Percentiles rank a stretch among this genome's conserved stretches.
Conservation (phyloP, 1,140 invertebrate genomes). For the Pemphigus obesinymphae region DNA sequence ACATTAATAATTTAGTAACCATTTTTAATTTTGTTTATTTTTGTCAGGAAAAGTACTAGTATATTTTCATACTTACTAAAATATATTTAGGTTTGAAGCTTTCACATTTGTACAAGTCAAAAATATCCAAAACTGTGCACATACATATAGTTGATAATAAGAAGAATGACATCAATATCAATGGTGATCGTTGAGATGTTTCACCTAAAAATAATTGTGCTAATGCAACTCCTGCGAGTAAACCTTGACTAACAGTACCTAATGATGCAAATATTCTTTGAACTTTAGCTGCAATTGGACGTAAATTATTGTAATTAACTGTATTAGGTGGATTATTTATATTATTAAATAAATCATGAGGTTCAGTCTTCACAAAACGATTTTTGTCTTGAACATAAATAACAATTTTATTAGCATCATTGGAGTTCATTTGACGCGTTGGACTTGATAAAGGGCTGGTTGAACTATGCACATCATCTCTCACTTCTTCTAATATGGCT, state of each 20-base stretch:
- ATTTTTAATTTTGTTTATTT: no score
- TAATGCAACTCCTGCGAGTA: slow-evolving; percentile 12
- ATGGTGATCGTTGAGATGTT: slow-evolving; percentile 24
- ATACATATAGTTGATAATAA: slow-evolving; percentile 27
- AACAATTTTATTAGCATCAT: slow-evolving; percentile 37
- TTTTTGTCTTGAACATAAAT: slow-evolving; percentile 38
- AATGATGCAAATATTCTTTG: slow-evolving; percentile 29
- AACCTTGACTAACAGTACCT: slow-evolving; percentile 24
- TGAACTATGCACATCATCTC: slow-evolving; percentile 28
- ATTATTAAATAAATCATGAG: slow-evolving; percentile 12
- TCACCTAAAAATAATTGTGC: slow-evolving; percentile 30
- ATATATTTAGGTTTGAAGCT: slow-evolving; percentile 39
- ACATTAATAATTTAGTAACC: no score
- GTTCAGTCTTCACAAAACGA: slow-evolving; percentile 28
- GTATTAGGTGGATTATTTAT: not conserved
- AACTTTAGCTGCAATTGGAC: slow-evolving; percentile 12
- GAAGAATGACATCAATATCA: slow-evolving; percentile 38
- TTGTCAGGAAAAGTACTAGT: not conserved
- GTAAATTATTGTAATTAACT: slow-evolving; percentile 1
- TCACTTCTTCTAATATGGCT: slow-evolving; percentile 32
- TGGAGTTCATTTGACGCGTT: not conserved
- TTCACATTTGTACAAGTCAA: slow-evolving; percentile 27
- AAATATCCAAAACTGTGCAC: slow-evolving; percentile 33
- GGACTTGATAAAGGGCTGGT: not conserved
- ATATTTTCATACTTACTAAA: slow-evolving; percentile 13